Percentiles rank a stretch among this genome's conserved stretches.
These are phyloP conservation scores for Liopterus haemorrhoidalis DNA, from an alignment of 2,888 invertebrate species.

Conservation along the genomic window DNA sequence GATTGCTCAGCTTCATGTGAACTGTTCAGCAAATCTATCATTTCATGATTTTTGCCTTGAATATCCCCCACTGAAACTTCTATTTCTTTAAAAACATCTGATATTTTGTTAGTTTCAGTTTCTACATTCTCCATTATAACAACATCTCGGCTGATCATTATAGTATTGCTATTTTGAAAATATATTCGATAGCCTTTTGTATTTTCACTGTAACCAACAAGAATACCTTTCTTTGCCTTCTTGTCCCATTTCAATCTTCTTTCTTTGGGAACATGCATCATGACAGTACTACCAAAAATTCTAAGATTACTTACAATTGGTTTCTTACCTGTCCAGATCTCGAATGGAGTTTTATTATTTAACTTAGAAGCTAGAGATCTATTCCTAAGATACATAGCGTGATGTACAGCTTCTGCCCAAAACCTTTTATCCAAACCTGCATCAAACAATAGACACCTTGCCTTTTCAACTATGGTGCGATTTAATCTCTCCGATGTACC, in stretches of 20 bases:
- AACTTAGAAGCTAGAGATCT: slow-evolving; percentile 16
- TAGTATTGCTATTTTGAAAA: slow-evolving; percentile 25
- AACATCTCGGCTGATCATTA: slow-evolving; percentile 29
- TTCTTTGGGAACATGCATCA: slow-evolving; percentile 36
- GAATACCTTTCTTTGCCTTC: slow-evolving; percentile 31
- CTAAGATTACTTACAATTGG: slow-evolving; percentile 36
- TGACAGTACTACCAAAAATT: slow-evolving; percentile 35
- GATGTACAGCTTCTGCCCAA: slow-evolving; percentile 22
- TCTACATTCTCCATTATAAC: slow-evolving; percentile 23
- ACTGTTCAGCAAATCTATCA: slow-evolving; percentile 12
- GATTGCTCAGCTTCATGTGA: slow-evolving; percentile 21
- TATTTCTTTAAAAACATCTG: slow-evolving; percentile 12
- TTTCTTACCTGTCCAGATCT: slow-evolving; percentile 36
- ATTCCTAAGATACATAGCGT: slow-evolving; percentile 19
- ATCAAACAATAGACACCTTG: slow-evolving; percentile 19
- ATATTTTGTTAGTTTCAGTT: slow-evolving; percentile 8
- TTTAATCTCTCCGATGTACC: slow-evolving; percentile 22
- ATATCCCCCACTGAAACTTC: slow-evolving; percentile 22
- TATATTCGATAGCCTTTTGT: slow-evolving; percentile 33
- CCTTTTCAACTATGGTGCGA: slow-evolving; percentile 14
- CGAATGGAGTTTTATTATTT: slow-evolving; percentile 35
- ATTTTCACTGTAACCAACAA: slow-evolving; percentile 34
- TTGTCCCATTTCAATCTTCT: slow-evolving; percentile 36
- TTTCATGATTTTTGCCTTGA: background rate
- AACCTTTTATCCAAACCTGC: slow-evolving; percentile 6